These are phyloP conservation scores for Ursus arctos DNA, from an alignment of 2,113 vertebrate species.

Conservation along the genomic window DNA sequence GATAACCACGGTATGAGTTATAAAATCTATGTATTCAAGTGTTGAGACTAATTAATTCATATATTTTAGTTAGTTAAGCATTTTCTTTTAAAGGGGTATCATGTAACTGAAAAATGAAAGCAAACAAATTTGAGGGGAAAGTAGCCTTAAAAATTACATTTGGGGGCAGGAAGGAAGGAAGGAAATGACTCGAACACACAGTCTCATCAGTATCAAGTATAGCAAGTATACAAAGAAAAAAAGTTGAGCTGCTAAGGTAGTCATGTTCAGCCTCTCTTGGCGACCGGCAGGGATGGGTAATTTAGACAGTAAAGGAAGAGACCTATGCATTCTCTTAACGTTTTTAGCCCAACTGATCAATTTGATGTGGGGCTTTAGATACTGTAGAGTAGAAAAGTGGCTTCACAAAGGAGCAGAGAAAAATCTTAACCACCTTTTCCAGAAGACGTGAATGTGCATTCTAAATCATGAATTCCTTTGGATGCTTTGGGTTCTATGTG, in stretches of 20 bases:
- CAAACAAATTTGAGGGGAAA: neutral
- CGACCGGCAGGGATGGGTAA: neutral
- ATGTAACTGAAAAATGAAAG: conserved; percentile 31
- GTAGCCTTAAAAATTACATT: neutral
- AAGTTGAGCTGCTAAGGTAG: neutral
- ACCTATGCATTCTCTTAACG: neutral
- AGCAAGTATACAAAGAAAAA: neutral
- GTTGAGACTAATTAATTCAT: neutral
- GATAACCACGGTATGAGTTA: neutral
- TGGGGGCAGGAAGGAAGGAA: neutral
- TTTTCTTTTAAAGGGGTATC: conserved; percentile 25
- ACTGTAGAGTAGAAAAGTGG: neutral
- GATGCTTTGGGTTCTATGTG: conserved; percentile 35
- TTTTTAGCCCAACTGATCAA: neutral
- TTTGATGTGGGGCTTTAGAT: neutral
- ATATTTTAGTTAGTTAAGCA: neutral
- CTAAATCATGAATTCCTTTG: conserved; percentile 27
- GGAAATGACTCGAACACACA: neutral
- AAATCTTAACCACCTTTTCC: neutral
- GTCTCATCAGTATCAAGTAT: neutral
- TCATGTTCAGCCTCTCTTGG: neutral
- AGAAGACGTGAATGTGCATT: conserved; percentile 43
- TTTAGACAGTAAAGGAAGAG: neutral
- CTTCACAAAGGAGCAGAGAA: conserved; percentile 44
- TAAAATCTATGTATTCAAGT: neutral